A percentile compares a stretch with the other conserved stretches of the same genome.
Evolutionary conservation across 1,140 invertebrate genomes (phyloP).

Genomic region (Phthorimaea operculella): DNA sequence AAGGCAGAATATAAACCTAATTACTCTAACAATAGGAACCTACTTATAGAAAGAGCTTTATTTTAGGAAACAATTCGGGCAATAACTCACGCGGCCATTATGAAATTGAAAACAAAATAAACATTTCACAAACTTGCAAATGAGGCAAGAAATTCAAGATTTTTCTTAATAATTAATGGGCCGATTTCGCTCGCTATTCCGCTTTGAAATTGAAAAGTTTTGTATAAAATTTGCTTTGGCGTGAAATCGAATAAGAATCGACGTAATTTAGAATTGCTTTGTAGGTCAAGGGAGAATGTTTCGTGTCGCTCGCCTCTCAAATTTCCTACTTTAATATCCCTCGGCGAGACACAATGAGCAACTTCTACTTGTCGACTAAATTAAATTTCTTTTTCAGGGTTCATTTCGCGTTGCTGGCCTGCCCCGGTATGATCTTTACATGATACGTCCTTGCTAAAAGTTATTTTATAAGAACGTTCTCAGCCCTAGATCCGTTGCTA

Average conservation of each 20-base stretch:
- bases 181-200: slow-evolving; percentile 12
- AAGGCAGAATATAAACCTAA: not conserved
- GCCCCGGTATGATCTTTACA: too few species aligned
- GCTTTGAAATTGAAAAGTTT: slow-evolving; percentile 18
- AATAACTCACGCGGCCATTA: too few species aligned
- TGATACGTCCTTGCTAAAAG: too few species aligned
- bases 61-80: too few species aligned
- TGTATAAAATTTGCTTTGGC: slow-evolving; percentile 15
- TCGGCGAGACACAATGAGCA: not conserved
- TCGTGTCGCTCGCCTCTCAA: not conserved
- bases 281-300: slow-evolving; percentile 11
- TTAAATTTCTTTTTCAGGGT: slow-evolving; percentile 21
- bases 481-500: too few species aligned
- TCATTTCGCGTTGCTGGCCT: not conserved
- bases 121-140: slow-evolving; percentile 9
- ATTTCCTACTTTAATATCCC: not conserved
- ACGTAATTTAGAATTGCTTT: slow-evolving; percentile 14
- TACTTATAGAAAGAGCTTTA: too few species aligned
- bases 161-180: slow-evolving; percentile 19
- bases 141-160: slow-evolving; percentile 12
- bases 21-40: too few species aligned
- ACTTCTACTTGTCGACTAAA: slow-evolving; percentile 1
- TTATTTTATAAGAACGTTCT: too few species aligned
- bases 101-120: slow-evolving; percentile 10
- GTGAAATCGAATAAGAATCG: slow-evolving; percentile 17